Percentiles rank a stretch among this genome's conserved stretches.
phyloP scores from a whole-genome alignment of 1,140 invertebrate genomes.

The Chrysomallon squamiferum region DNA sequence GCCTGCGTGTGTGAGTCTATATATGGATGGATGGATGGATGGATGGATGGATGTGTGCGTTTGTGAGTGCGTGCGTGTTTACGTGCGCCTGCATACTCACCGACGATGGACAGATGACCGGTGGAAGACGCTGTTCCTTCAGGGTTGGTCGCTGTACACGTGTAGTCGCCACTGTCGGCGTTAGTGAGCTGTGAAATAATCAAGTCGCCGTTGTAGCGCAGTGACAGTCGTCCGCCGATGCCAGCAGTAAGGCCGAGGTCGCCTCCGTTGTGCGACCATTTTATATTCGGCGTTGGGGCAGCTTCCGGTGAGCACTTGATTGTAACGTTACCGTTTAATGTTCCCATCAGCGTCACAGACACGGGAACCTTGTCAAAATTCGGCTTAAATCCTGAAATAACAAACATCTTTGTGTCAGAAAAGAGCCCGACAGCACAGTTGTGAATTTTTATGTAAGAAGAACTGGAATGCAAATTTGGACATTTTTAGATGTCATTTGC shows the following conservation, averaged over 20 bases:
- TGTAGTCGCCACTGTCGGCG: conserved; percentile 58
- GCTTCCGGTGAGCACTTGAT: conserved; percentile 92
- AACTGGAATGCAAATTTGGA: too few species aligned
- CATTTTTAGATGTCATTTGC: too few species aligned
- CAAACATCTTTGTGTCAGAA: too few species aligned
- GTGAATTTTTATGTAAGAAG: too few species aligned
- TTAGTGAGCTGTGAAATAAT: conserved; percentile 40
- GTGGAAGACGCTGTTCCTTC: conserved; percentile 33
- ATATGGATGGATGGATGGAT: too few species aligned
- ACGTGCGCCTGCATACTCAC: conserved; percentile 28
- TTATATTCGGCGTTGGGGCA: conserved; percentile 85
- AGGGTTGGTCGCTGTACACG: conserved; percentile 57
- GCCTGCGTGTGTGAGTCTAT: too few species aligned
- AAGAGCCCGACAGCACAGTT: too few species aligned
- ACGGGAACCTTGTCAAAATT: conserved; percentile 89
- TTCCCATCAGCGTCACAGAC: conserved; percentile 81
- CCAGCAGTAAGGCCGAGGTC: conserved; percentile 68
- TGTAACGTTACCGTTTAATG: conserved; percentile 88
- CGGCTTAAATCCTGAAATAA: conserved; percentile 76
- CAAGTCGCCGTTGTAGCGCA: conserved; percentile 51
- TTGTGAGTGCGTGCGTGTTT: too few species aligned
- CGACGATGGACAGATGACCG: conserved; percentile 33
- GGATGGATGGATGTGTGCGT: too few species aligned
- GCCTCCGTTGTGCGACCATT: conserved; percentile 92
- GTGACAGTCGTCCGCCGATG: conserved; percentile 16